These are phyloP conservation scores for Vanessa tameamea DNA, from an alignment of 1,140 invertebrate species.

Conservation along the genomic window DNA sequence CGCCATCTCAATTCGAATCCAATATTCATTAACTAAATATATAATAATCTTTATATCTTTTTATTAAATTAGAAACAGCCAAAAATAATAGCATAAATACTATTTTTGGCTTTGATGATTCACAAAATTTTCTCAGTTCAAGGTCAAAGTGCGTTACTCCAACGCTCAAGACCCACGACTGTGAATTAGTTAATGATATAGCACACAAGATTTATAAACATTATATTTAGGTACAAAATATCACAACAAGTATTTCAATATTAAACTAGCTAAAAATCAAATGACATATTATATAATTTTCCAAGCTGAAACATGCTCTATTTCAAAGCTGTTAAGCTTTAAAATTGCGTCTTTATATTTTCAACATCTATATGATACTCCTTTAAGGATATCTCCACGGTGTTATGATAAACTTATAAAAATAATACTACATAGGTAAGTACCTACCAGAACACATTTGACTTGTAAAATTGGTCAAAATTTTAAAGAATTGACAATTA, in stretches of 20 bases:
- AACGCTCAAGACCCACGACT: too few species aligned
- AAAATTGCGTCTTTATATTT: conserved; percentile 14
- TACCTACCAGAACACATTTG: conserved; percentile 15
- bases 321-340: conserved; percentile 16
- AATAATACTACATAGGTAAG: conserved; percentile 16
- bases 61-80: too few species aligned
- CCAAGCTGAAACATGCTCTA: conserved; percentile 19
- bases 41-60: too few species aligned
- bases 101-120: conserved; percentile 10
- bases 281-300: conserved; percentile 5
- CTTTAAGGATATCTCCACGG: neutral
- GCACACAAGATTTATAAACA: conserved; percentile 13
- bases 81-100: too few species aligned
- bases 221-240: conserved; percentile 33
- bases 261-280: conserved; percentile 23
- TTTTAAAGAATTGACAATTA: conserved; percentile 10
- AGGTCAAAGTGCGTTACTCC: too few species aligned
- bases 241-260: conserved; percentile 22
- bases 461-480: conserved; percentile 4
- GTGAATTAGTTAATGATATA: neutral
- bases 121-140: too few species aligned
- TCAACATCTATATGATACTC: neutral
- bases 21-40: too few species aligned
- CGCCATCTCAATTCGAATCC: too few species aligned
- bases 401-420: conserved; percentile 1